Evolutionary conservation across 1,140 invertebrate genomes (phyloP).

Genomic region (Drosophila bipectinata): DNA sequence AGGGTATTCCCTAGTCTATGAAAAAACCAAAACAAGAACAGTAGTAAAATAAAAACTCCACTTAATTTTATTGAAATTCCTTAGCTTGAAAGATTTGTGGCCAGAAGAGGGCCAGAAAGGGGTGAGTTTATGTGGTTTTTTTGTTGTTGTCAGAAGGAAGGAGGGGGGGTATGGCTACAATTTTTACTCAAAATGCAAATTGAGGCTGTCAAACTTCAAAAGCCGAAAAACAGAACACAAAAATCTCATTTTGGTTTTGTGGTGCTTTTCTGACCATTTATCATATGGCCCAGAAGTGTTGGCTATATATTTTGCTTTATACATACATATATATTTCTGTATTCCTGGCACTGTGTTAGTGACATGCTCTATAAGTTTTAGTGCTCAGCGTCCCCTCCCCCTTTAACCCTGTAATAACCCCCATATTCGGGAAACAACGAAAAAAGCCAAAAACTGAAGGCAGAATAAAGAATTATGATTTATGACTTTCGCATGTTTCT

Average conservation of each 20-base stretch:
- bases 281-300: slow-evolving; percentile 67
- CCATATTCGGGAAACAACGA: slow-evolving; percentile 13
- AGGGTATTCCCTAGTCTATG: background rate
- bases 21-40: background rate
- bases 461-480: slow-evolving; percentile 77
- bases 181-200: slow-evolving; percentile 63
- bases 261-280: slow-evolving; percentile 60
- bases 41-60: background rate
- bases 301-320: slow-evolving; percentile 12
- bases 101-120: background rate
- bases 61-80: slow-evolving; percentile 8
- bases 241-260: slow-evolving; percentile 48
- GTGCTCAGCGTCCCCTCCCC: slow-evolving; percentile 15
- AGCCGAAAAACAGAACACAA: slow-evolving; percentile 51
- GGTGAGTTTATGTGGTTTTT: slow-evolving; percentile 7
- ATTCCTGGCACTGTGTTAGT: slow-evolving; percentile 9
- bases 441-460: slow-evolving; percentile 21
- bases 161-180: slow-evolving; percentile 18
- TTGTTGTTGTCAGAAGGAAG: background rate
- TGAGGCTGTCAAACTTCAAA: slow-evolving; percentile 60
- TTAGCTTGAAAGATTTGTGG: too few species aligned
- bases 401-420: slow-evolving; percentile 1
- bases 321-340: slow-evolving; percentile 4
- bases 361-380: slow-evolving; percentile 65
- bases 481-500: slow-evolving; percentile 77